Evolutionary conservation across 2,888 invertebrate genomes (phyloP).

Genomic region (Nemotelus pantherinus): DNA sequence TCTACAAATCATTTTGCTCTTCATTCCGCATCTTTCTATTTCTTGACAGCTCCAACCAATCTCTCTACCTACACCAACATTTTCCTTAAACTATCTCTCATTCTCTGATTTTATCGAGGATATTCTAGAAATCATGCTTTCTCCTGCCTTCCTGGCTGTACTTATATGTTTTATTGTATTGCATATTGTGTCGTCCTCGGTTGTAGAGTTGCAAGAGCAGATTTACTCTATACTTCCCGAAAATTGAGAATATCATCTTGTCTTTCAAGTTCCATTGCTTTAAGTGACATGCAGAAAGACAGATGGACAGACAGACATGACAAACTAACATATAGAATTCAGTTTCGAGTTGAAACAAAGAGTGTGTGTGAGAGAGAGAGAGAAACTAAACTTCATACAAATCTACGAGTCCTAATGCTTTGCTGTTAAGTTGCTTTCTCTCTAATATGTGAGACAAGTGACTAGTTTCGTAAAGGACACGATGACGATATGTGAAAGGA

Average conservation of each 20-base stretch:
- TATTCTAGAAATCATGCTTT: too few species aligned
- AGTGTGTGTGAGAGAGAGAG: not conserved
- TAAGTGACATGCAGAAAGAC: constrained; percentile 51
- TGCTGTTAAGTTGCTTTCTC: constrained; percentile 11
- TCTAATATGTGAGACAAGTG: constrained; percentile 24
- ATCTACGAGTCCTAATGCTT: not conserved
- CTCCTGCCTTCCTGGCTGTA: too few species aligned
- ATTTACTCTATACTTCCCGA: constrained; percentile 38
- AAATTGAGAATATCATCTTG: constrained; percentile 52
- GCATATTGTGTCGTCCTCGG: too few species aligned
- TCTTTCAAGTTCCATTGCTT: constrained; percentile 51
- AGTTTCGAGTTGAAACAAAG: not conserved
- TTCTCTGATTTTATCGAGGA: too few species aligned
- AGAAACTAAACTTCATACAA: constrained; percentile 25
- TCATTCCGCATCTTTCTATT: too few species aligned
- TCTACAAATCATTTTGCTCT: too few species aligned
- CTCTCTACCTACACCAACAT: too few species aligned
- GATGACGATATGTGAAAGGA: constrained; percentile 32
- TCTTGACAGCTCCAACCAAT: too few species aligned
- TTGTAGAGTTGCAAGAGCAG: constrained; percentile 4
- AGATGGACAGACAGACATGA: constrained; percentile 52
- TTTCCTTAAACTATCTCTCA: too few species aligned
- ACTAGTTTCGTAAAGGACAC: constrained; percentile 29
- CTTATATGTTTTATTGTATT: too few species aligned
- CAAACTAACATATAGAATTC: constrained; percentile 46